Base-by-base conservation (phyloP, 2,888 invertebrate species). In the Harpalus rufipes region DNA sequence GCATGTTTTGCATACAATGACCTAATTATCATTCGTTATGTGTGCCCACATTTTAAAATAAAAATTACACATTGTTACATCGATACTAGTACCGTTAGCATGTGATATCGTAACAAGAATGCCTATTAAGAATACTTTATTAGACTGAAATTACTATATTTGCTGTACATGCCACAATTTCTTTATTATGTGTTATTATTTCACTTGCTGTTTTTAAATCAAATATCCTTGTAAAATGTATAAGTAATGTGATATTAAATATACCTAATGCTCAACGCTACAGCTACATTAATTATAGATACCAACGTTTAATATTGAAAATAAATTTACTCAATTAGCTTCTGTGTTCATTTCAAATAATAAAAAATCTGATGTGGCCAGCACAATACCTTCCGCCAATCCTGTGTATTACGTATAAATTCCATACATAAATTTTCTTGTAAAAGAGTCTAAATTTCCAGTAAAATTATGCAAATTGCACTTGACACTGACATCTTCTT, bases 41-140 rank as follows among this genome's bases (percentile, higher is more conserved):
- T 74, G 72, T 72, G 72, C 44, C 72, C 44, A 74, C 44, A 44
- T 74, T 44, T 74, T 25, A 8, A 41, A 44, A 18, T 18, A 74
- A 74, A 74, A 74, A 74, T 44, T 16, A 44, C 44, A 44, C 72
- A 74, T 74, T 74, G 72, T 74, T 72, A 39, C 10, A 7, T 44
- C 44, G 41, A 44, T 72, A 16, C 44, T 41, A 74, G 72, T 74
- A 74, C 72, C 72, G 72, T 74, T 74, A 74, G 51, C 21, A 44
- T 74, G 72, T 74, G 72, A 16, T 39, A 39, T 74, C 16, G 72
- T 39, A n/a, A 14, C 39, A 32, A 16, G 72, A 74, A 74, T 74
- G 72, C 18, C 18, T 74, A 44, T 74, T 74, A 44, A 8, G 41
- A 74, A 10, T 41, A 74, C 72, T 74, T 74, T 74, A 74, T 74